Conservation (phyloP, 2,888 invertebrate species). For the Leptinotarsa juncta region DNA sequence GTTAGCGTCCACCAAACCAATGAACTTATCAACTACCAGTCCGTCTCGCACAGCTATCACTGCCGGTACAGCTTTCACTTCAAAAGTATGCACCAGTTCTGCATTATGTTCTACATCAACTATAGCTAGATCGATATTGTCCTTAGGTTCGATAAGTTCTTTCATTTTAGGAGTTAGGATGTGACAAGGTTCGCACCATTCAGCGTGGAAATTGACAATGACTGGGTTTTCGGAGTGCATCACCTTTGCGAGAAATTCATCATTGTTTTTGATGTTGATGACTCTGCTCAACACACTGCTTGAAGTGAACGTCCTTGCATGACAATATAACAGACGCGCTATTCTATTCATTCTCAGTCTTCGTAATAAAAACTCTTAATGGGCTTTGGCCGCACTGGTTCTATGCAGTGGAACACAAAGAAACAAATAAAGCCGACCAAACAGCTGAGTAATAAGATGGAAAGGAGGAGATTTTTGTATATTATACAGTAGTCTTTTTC, state of each 20-base stretch:
- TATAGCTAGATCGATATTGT: constrained; percentile 81
- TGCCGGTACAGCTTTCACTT: constrained; percentile 86
- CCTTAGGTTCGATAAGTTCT: constrained; percentile 79
- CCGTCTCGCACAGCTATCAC: constrained; percentile 86
- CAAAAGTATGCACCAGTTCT: constrained; percentile 83
- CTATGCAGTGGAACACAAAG: constrained; percentile 67
- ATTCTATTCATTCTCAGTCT: constrained; percentile 42
- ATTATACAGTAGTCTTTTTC: constrained; percentile 69
- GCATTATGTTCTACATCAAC: constrained; percentile 86
- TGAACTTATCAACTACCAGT: constrained; percentile 86
- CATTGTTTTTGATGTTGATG: constrained; percentile 76
- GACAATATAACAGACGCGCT: constrained; percentile 16
- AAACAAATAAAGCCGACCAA: constrained; percentile 66
- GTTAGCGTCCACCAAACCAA: constrained; percentile 84
- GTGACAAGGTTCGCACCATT: constrained; percentile 92
- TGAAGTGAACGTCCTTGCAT: constrained; percentile 44
- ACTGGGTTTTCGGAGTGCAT: constrained; percentile 87
- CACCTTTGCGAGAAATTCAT: constrained; percentile 83
- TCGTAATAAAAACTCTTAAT: constrained; percentile 61
- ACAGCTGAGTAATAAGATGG: constrained; percentile 65
- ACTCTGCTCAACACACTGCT: constrained; percentile 60
- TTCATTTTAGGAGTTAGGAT: constrained; percentile 86
- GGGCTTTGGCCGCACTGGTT: constrained; percentile 65
- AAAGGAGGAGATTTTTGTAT: constrained; percentile 67
- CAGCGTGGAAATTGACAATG: constrained; percentile 92